Evolutionary conservation across 2,797 vertebrate species (phyloP).

Genomic region (Rhinatrema bivittatum): DNA sequence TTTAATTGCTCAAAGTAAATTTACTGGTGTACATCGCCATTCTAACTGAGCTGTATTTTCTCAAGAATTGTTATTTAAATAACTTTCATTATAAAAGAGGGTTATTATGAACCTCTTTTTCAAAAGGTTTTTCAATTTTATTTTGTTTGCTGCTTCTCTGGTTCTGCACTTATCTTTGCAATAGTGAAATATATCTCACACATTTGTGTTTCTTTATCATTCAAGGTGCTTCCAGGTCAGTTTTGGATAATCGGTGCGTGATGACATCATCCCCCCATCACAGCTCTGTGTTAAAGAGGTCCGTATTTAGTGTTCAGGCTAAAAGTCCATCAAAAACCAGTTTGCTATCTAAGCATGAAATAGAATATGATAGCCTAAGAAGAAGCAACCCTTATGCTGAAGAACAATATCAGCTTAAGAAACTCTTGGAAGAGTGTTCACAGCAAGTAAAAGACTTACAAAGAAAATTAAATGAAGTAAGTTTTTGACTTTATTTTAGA

Average conservation of each 20-base stretch:
- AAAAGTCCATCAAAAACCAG: slow-evolving; percentile 7
- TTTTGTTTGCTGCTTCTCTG: too few relatives aligned
- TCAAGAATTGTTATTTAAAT: too few relatives aligned
- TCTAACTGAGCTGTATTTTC: too few relatives aligned
- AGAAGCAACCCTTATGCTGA: slow-evolving; percentile 12
- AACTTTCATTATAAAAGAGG: too few relatives aligned
- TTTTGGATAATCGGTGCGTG: neutral
- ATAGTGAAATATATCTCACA: too few relatives aligned
- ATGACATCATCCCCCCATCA: slow-evolving; percentile 21
- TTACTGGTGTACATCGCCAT: too few relatives aligned
- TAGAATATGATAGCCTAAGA: slow-evolving; percentile 19
- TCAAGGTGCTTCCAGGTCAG: slow-evolving; percentile 27
- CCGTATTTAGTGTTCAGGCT: neutral
- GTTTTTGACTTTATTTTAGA: slow-evolving; percentile 6
- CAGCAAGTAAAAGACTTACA: slow-evolving; percentile 52
- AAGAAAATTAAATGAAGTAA: slow-evolving; percentile 49
- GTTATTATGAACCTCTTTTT: too few relatives aligned
- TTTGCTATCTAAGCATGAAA: slow-evolving; percentile 26
- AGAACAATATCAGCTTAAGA: slow-evolving; percentile 37
- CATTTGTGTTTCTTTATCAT: slow-evolving; percentile 9
- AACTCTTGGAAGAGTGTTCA: slow-evolving; percentile 41
- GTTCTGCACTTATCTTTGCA: too few relatives aligned
- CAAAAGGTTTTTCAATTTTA: too few relatives aligned
- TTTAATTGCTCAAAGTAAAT: too few relatives aligned
- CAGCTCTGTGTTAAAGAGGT: slow-evolving; percentile 28